Base-by-base conservation (phyloP, 2,113 vertebrate genomes). In the Channa argus region DNA sequence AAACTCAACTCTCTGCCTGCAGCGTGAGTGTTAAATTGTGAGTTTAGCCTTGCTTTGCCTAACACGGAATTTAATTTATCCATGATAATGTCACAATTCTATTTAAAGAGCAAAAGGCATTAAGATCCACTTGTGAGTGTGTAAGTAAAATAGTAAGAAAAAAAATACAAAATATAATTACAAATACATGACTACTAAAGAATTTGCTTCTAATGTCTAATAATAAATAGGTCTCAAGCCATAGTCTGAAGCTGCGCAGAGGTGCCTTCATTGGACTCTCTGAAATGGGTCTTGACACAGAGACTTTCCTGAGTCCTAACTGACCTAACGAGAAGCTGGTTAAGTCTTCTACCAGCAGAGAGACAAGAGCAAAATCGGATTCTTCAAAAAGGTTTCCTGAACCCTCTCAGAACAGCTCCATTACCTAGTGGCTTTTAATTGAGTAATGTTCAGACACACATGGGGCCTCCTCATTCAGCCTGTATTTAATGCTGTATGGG, bases 361-460 rank as follows among this genome's bases (percentile, higher is more conserved):
- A 54, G 12, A 68, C 64, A 70, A 52, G 65, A 74, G 41, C 56
- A 55, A 63, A 69, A 77, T 79, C 81, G 63, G 63, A 85, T 24
- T 24, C 73, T 86, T 84, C 73, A 70, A 71, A 70, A 78, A 52
- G 24, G 71, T 68, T 69, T 71, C 11, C 15, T 63, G 44, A 71
- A 88, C 41, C 51, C 49, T 59, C 60, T 44, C 43, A 11, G 49
- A 80, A 43, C 39, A 67, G 74, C 76, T 78, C 66, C 0, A 11
- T 80, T 86, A 86, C 82, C 75, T 34, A 75, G 68, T 34, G 15
- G 79, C 86, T 83, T 85, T 82, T 80, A 86, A 84, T 84, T 83
- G 77, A 85, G 75, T 82, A 89, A 87, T 80, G 46, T 71, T 79
- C 59, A 34, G 50, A 77, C 86, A 88, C 86, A 92, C 86, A 81